Evolutionary conservation across 2,888 invertebrate species (phyloP).

Genomic region (Erebia epiphron): DNA sequence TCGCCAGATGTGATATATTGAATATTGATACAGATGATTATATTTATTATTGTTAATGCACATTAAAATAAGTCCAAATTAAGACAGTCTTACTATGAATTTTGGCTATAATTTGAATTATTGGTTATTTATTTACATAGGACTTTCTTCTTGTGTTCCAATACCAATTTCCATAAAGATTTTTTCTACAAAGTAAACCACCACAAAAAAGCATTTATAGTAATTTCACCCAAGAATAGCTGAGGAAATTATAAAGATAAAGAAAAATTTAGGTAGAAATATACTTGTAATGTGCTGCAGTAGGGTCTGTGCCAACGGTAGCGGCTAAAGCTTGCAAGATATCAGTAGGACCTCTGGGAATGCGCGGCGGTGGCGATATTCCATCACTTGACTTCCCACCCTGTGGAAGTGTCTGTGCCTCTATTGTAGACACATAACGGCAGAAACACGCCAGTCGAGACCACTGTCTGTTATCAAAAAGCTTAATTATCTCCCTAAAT

Average conservation of each 20-base stretch:
- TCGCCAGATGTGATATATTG: too few species aligned
- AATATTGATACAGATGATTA: too few species aligned
- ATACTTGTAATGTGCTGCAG: slow-evolving; percentile 92
- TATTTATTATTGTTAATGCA: too few species aligned
- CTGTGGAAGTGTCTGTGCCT: slow-evolving; percentile 69
- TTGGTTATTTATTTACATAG: too few species aligned
- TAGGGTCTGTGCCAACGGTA: slow-evolving; percentile 90
- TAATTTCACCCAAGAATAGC: too few species aligned
- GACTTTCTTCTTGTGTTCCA: too few species aligned
- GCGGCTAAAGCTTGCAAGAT: slow-evolving; percentile 90
- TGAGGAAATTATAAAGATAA: background rate
- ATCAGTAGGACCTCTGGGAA: slow-evolving; percentile 91
- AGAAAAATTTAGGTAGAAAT: too few species aligned
- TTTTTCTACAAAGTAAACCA: background rate
- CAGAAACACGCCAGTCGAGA: slow-evolving; percentile 61
- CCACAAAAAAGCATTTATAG: background rate
- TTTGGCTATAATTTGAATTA: too few species aligned
- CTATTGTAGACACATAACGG: slow-evolving; percentile 62
- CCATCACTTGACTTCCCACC: slow-evolving; percentile 63
- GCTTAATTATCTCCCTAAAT: background rate
- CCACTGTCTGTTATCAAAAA: slow-evolving; percentile 61
- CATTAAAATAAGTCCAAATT: too few species aligned
- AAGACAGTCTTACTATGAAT: too few species aligned
- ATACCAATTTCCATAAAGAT: too few species aligned
- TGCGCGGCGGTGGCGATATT: slow-evolving; percentile 85